These are phyloP conservation scores for Triplophysa rosa DNA, from an alignment of 2,113 vertebrate genomes.

Conservation along the genomic window DNA sequence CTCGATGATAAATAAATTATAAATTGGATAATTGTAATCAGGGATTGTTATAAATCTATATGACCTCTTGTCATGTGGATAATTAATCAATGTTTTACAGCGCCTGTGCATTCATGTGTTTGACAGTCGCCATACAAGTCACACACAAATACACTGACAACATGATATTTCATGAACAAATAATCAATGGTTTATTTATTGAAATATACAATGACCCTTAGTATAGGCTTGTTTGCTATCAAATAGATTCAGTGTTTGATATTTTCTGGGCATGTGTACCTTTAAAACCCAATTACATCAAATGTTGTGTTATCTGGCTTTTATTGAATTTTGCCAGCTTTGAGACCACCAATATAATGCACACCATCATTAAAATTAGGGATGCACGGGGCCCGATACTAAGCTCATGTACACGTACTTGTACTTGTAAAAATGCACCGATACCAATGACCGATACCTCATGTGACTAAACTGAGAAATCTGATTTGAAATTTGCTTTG, in stretches of 20 bases:
- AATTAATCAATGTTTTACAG: conserved; percentile 40
- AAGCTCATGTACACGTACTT: no score
- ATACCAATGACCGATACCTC: no score
- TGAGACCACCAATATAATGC: no score
- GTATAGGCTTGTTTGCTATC: not conserved
- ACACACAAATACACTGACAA: not conserved
- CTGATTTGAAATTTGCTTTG: no score
- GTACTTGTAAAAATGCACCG: no score
- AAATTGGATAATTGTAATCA: conserved; percentile 24
- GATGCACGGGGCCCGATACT: no score
- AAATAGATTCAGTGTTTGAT: not conserved
- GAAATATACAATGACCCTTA: not conserved
- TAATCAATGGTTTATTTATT: not conserved
- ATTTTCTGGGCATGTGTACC: no score
- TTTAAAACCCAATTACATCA: no score
- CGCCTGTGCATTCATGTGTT: not conserved
- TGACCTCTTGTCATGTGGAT: conserved; percentile 7
- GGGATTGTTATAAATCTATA: conserved; percentile 36
- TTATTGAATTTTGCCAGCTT: no score
- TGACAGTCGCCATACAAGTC: not conserved
- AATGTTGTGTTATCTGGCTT: no score
- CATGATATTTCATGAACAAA: not conserved
- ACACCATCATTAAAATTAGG: no score
- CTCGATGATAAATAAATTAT: conserved; percentile 47
- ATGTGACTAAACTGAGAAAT: no score